Percentiles rank a stretch among this genome's conserved stretches.
phyloP scores from a whole-genome alignment of 2,888 invertebrate species.

The Pristionchus entomophagus region DNA sequence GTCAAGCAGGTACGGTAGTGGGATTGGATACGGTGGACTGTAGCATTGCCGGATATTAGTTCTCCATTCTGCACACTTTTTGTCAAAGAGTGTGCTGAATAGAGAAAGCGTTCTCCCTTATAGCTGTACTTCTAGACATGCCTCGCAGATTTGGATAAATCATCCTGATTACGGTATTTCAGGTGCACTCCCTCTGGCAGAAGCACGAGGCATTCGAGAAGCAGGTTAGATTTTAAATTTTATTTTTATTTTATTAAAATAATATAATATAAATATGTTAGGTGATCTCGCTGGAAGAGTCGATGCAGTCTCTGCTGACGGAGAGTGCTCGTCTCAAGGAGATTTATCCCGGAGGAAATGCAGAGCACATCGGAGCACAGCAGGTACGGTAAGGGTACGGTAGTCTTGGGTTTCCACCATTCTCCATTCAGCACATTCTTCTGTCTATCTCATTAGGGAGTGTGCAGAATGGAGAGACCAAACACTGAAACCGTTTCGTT shows the following conservation, averaged over 20 bases:
- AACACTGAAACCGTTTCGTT: no score
- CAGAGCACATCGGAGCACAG: conserved; percentile 89
- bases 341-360: conserved; percentile 84
- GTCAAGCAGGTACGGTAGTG: conserved; percentile 80
- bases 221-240: conserved; percentile 85
- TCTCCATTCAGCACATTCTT: no score
- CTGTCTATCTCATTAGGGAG: no score
- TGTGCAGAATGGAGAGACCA: no score
- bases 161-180: neutral
- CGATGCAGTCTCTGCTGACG: conserved; percentile 86
- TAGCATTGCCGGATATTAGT: neutral
- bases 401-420: no score
- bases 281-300: conserved; percentile 19
- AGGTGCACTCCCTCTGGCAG: conserved; percentile 85
- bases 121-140: no score
- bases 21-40: neutral
- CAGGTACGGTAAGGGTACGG: conserved; percentile 78
- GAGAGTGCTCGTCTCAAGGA: conserved; percentile 89
- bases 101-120: no score
- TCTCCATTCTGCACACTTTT: no score
- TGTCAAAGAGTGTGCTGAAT: no score
- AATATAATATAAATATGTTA: neutral
- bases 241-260: neutral
- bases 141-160: neutral
- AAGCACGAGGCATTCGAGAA: conserved; percentile 94